phyloP scores from a whole-genome alignment of 1,140 invertebrate genomes.

The Euura lappo region DNA sequence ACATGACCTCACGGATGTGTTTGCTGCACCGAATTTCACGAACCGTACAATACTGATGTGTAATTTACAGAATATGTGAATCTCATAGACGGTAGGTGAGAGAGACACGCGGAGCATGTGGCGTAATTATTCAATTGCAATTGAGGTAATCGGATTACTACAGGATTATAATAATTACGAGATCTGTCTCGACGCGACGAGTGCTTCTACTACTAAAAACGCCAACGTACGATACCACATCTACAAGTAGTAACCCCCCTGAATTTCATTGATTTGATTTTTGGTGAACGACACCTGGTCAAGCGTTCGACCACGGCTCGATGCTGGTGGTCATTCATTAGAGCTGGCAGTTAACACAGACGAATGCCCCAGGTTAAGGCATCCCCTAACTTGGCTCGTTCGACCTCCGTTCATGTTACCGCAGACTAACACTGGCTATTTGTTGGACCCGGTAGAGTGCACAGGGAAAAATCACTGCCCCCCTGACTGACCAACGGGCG shows the following conservation, averaged over 20 bases:
- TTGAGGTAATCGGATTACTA: conserved; percentile 22
- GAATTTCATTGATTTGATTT: neutral
- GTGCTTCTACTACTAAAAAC: neutral
- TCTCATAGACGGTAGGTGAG: too few relatives aligned
- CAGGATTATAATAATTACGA: conserved; percentile 23
- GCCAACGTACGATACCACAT: too few relatives aligned
- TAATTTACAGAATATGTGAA: too few relatives aligned
- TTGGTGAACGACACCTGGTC: neutral
- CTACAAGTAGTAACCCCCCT: too few relatives aligned
- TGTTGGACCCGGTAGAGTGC: neutral
- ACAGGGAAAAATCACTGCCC: conserved; percentile 2
- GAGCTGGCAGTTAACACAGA: conserved; percentile 7
- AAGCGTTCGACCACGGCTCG: neutral
- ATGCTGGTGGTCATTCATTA: conserved; percentile 11
- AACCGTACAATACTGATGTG: too few relatives aligned
- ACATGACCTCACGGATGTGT: too few relatives aligned
- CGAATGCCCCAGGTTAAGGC: conserved; percentile 3
- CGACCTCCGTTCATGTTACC: conserved; percentile 9
- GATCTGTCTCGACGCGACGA: conserved; percentile 2
- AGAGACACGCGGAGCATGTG: neutral
- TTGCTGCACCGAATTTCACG: too few relatives aligned
- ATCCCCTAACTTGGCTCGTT: conserved; percentile 10
- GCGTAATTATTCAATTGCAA: conserved; percentile 18
- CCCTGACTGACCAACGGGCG: neutral
- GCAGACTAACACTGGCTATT: conserved; percentile 9